Evolutionary conservation across 2,888 invertebrate species (phyloP), one percentile per base, ranked within the genome.

Genomic region (Macrophya alboannulata): DNA sequence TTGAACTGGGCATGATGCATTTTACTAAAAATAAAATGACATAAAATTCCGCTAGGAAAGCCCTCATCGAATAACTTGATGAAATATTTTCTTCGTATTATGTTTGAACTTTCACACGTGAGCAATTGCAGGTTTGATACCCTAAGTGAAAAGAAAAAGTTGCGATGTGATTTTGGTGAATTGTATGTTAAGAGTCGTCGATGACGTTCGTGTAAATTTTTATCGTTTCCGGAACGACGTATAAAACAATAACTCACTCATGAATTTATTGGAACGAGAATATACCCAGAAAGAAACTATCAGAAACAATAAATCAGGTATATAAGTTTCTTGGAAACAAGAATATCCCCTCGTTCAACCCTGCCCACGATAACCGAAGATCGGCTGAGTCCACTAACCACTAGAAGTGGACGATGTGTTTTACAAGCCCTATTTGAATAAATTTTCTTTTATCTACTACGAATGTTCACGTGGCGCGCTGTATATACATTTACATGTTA

Each of bases 231-330:
- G 45, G 21, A 31, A 74, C 72, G 21, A 25, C 10, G 72, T 8
- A n/a, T n/a, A 45, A 72, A 21, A 45, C 72, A 45, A n/a, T 74
- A 25, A 45, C 21, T 74, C 45, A 74, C 12, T 74, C 72, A 17
- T 17, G 21, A 74, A 74, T 43, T 74, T 43, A 43, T 74, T 74
- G n/a, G 45, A 25, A 25, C 10, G 21, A 21, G 25, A 43, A 74
- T 74, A 45, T 25, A n/a, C 55, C 45, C 43, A 10, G 72, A 21
- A 74, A 71, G 10, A 40, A n/a, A n/a, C 72, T 74, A 74, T 74
- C n/a, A 74, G 45, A 45, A 21, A 74, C 72, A 74, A 74, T 74
- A 74, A 45, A 74, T 74, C 72, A 21, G 45, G 43, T 10, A 74
- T 10, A 74, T 45, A 74, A 74, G 21, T 74, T 74, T 74, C 12